Percentiles rank a stretch among this genome's conserved stretches.
phyloP scores from a whole-genome alignment of 2,113 vertebrate species.

The Oceanodroma tethys region DNA sequence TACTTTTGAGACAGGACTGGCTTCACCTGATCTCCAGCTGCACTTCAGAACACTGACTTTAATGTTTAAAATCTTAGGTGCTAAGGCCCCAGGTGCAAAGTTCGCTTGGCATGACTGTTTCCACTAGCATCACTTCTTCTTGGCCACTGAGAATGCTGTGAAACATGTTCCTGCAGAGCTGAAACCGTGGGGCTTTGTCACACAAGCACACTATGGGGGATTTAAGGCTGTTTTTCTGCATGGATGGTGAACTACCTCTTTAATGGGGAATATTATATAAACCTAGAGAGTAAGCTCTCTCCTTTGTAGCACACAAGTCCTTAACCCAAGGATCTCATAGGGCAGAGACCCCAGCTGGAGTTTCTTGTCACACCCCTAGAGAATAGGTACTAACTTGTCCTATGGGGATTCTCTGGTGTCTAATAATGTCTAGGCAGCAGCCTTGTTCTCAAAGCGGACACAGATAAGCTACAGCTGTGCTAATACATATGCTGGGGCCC shows the following conservation, averaged over 20 bases:
- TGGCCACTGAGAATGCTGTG: background rate
- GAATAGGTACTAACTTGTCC: background rate
- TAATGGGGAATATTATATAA: background rate
- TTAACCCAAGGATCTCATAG: background rate
- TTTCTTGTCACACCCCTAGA: background rate
- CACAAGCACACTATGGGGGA: background rate
- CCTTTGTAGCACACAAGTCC: background rate
- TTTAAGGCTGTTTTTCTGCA: background rate
- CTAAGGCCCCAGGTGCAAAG: background rate
- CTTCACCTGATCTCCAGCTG: background rate
- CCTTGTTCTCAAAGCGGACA: background rate
- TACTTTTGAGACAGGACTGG: background rate
- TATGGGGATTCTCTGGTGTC: background rate
- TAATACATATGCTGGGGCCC: background rate
- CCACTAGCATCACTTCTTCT: background rate
- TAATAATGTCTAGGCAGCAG: background rate
- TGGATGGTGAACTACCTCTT: background rate
- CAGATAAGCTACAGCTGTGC: background rate
- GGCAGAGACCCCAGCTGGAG: background rate
- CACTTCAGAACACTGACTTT: background rate
- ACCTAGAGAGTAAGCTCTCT: background rate
- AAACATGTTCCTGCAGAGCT: background rate
- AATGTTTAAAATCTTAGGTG: background rate
- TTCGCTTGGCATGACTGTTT: background rate
- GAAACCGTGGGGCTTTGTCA: background rate